Conservation (phyloP, 2,797 vertebrate genomes). For the Sebastes jordani region DNA sequence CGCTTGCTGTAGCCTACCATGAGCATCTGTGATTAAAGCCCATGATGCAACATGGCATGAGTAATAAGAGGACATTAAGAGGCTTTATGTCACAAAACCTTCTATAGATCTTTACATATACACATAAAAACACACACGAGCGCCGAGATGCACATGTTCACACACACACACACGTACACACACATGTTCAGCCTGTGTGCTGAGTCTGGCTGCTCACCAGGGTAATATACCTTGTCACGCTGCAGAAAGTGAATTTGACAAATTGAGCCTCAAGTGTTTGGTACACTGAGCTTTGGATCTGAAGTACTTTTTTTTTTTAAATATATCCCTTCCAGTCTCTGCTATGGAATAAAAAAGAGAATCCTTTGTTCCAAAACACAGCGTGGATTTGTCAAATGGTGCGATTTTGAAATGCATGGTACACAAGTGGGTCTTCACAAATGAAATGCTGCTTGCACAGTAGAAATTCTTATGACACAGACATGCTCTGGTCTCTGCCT, state of each 20-base stretch:
- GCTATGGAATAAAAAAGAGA: slow-evolving; percentile 24
- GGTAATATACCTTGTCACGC: slow-evolving; percentile 63
- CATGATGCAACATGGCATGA: background rate
- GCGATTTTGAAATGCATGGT: slow-evolving; percentile 26
- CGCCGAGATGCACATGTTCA: slow-evolving; percentile 5
- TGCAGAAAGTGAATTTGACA: slow-evolving; percentile 66
- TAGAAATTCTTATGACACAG: background rate
- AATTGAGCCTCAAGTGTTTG: slow-evolving; percentile 61
- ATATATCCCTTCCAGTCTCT: slow-evolving; percentile 3
- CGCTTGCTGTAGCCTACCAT: background rate
- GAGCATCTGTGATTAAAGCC: background rate
- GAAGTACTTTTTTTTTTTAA: slow-evolving; percentile 21
- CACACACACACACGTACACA: background rate
- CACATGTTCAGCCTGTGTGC: slow-evolving; percentile 26
- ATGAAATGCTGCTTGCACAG: slow-evolving; percentile 19
- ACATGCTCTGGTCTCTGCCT: slow-evolving; percentile 8
- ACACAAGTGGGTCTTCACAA: slow-evolving; percentile 13
- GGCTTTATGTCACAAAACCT: background rate
- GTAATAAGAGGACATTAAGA: background rate
- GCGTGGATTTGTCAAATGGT: slow-evolving; percentile 19
- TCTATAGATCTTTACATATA: slow-evolving; percentile 10
- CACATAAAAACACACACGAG: slow-evolving; percentile 22
- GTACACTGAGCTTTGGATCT: slow-evolving; percentile 42
- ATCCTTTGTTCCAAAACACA: slow-evolving; percentile 26
- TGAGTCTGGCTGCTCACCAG: slow-evolving; percentile 48